A percentile compares a stretch with the other conserved stretches of the same genome.
Evolutionary conservation across 1,140 invertebrate genomes (phyloP).

Genomic region (Euura lappo): DNA sequence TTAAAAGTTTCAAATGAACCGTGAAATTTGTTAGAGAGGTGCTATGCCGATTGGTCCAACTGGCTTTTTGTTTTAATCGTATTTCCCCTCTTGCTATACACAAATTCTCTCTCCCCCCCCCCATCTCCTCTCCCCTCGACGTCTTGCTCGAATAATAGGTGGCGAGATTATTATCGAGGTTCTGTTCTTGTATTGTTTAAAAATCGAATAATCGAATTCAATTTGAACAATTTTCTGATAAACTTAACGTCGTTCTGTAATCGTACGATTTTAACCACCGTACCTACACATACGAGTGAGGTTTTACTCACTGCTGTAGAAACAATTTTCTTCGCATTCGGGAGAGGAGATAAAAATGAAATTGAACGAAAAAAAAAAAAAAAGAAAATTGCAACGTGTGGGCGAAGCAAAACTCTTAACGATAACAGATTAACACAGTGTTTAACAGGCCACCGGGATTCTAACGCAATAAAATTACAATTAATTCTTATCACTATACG

Average conservation of each 20-base stretch:
- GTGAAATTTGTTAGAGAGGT: slow-evolving; percentile 40
- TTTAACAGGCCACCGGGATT: neutral
- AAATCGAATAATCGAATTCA: slow-evolving; percentile 29
- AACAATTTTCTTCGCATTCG: no score
- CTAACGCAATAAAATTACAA: neutral
- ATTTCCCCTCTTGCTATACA: slow-evolving; percentile 28
- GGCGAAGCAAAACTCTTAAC: neutral
- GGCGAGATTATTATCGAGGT: slow-evolving; percentile 30
- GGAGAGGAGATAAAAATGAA: neutral
- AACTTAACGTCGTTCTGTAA: neutral
- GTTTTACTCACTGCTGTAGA: no score
- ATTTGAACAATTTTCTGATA: slow-evolving; percentile 17
- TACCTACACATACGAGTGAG: no score
- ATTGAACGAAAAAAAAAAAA: neutral
- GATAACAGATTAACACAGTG: neutral
- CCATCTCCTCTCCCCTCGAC: no score
- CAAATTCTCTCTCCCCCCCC: neutral
- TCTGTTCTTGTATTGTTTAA: slow-evolving; percentile 23
- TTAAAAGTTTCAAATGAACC: slow-evolving; percentile 47
- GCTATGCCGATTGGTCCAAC: slow-evolving; percentile 26
- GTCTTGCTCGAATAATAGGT: slow-evolving; percentile 29
- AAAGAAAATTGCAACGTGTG: neutral
- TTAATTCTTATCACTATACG: neutral
- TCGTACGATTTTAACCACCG: no score
- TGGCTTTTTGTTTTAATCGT: slow-evolving; percentile 28